Evolutionary conservation across 2,888 invertebrate genomes (phyloP).

Genomic region (Neuroscelio doddi): DNA sequence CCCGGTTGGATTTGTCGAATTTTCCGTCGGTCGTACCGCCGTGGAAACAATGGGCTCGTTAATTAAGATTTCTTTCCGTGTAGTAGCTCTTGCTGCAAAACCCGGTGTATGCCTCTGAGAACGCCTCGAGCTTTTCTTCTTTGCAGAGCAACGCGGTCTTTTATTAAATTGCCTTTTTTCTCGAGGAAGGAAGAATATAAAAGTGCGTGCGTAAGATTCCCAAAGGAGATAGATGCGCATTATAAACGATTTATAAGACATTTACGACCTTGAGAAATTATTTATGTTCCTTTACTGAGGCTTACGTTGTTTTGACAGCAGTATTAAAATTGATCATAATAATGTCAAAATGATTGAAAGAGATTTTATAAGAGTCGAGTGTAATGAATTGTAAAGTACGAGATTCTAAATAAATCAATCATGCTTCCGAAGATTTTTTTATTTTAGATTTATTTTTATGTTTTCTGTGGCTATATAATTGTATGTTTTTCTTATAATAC

Average conservation of each 20-base stretch:
- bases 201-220: slow-evolving; percentile 45
- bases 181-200: slow-evolving; percentile 35
- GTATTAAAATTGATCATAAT: slow-evolving; percentile 12
- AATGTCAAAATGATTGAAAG: slow-evolving; percentile 5
- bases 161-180: slow-evolving; percentile 42
- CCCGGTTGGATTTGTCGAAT: slow-evolving; percentile 54
- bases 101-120: slow-evolving; percentile 31
- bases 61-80: slow-evolving; percentile 84
- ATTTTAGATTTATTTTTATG: too few relatives aligned
- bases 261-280: slow-evolving; percentile 46
- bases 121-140: slow-evolving; percentile 43
- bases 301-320: neutral
- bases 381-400: too few relatives aligned
- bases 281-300: slow-evolving; percentile 24
- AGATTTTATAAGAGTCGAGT: neutral
- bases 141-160: slow-evolving; percentile 22
- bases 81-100: slow-evolving; percentile 36
- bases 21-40: slow-evolving; percentile 74
- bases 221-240: slow-evolving; percentile 45
- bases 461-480: too few relatives aligned
- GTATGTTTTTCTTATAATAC: too few relatives aligned
- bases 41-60: slow-evolving; percentile 84
- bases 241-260: slow-evolving; percentile 48
- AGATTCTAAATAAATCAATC: too few relatives aligned
- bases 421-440: too few relatives aligned